Conservation (phyloP, 2,888 invertebrate species). For the Polyommatus iphigenia region DNA sequence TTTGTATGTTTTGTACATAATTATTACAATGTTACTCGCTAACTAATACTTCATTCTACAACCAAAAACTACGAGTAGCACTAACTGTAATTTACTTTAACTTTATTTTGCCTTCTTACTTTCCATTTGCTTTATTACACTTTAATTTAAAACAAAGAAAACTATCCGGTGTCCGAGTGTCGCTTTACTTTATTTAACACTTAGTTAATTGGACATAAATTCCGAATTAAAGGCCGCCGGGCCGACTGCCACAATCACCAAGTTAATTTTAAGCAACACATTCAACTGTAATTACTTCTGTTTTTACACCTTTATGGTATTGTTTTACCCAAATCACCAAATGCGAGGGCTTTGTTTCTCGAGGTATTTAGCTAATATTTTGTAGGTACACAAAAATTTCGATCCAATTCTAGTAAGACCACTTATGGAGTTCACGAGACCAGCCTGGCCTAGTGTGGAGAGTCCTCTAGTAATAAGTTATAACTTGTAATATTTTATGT, state of each 20-base stretch:
- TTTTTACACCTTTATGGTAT: constrained; percentile 45
- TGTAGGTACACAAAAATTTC: no score
- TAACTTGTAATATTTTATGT: no score
- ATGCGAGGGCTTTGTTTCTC: background rate
- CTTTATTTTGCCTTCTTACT: background rate
- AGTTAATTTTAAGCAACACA: constrained; percentile 67
- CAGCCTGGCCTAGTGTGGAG: no score
- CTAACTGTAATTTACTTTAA: background rate
- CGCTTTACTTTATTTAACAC: constrained; percentile 73
- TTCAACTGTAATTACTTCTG: constrained; percentile 61
- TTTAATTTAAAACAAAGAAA: constrained; percentile 10
- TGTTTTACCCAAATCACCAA: constrained; percentile 28
- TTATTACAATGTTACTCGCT: background rate
- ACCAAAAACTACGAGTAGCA: background rate
- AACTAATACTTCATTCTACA: background rate
- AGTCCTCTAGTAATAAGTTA: no score
- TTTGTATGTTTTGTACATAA: background rate
- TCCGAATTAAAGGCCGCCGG: constrained; percentile 68
- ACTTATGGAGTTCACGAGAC: no score
- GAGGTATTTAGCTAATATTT: no score
- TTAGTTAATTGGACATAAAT: constrained; percentile 77
- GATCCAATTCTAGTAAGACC: no score
- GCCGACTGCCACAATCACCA: constrained; percentile 52
- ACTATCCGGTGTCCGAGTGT: constrained; percentile 41
- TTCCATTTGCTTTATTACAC: background rate